Conservation (phyloP, 2,797 vertebrate genomes). For the Alosa sapidissima region DNA sequence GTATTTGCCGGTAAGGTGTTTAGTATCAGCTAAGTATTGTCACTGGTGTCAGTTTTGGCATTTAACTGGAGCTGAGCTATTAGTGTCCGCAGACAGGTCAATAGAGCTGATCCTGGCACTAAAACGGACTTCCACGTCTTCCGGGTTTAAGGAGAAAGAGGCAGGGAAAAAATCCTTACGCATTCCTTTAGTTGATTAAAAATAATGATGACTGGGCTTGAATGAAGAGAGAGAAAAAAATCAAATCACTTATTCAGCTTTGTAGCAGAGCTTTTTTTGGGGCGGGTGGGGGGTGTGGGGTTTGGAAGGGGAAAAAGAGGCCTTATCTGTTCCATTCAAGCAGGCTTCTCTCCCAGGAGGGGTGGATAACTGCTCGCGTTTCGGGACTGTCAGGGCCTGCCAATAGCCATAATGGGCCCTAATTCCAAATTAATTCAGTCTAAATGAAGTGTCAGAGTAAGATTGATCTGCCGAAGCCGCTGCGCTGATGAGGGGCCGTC, state of each 20-base stretch:
- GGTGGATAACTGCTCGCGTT: conserved; percentile 70
- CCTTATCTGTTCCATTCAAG: conserved; percentile 78
- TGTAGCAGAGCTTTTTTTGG: conserved; percentile 48
- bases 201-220: conserved; percentile 72
- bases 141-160: conserved; percentile 49
- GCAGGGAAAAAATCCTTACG: conserved; percentile 64
- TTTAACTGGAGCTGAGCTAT: conserved; percentile 14
- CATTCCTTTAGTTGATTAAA: conserved; percentile 75
- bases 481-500: conserved; percentile 81
- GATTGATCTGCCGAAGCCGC: conserved; percentile 88
- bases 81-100: conserved; percentile 41
- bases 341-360: conserved; percentile 68
- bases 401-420: conserved; percentile 89
- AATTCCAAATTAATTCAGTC: conserved; percentile 97
- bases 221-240: conserved; percentile 59
- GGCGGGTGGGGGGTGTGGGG: not conserved
- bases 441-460: conserved; percentile 95
- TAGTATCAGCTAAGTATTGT: conserved; percentile 18
- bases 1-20: conserved; percentile 22
- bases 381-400: conserved; percentile 85
- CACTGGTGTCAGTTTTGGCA: conserved; percentile 46
- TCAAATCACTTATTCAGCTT: conserved; percentile 72
- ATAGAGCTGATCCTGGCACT: conserved; percentile 58
- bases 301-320: conserved; percentile 45
- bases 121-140: conserved; percentile 57